A percentile compares a stretch with the other conserved stretches of the same genome.
Conservation (phyloP, 2,797 vertebrate species). For the Lemur catta region DNA sequence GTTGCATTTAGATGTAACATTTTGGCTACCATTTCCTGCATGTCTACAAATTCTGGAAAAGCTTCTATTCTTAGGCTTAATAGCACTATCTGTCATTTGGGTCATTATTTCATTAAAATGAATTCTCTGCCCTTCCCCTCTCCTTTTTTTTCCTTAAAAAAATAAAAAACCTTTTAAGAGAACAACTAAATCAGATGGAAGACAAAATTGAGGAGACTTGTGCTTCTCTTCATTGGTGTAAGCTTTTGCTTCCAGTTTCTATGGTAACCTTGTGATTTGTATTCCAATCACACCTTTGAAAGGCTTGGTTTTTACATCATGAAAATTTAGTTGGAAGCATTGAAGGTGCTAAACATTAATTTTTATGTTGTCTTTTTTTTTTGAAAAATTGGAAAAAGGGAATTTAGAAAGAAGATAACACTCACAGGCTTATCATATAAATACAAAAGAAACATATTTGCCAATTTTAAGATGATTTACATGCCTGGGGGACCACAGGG, state of each 20-base stretch:
- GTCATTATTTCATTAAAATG: conserved; percentile 13
- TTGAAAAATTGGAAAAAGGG: not conserved
- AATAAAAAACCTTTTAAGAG: not conserved
- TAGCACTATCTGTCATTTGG: not conserved
- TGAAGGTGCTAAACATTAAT: not conserved
- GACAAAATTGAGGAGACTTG: not conserved
- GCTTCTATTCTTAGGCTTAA: not conserved
- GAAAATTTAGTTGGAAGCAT: conserved; percentile 50
- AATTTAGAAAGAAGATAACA: not conserved
- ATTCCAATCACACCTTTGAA: conserved; percentile 73
- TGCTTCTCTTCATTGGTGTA: not conserved
- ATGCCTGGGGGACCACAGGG: not conserved
- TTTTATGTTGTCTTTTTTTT: not conserved
- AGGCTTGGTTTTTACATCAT: conserved; percentile 52
- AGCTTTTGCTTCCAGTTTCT: conserved; percentile 70
- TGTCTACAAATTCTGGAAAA: conserved; percentile 27
- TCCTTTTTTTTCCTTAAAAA: not conserved
- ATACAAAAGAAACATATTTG: not conserved
- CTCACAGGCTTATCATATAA: not conserved
- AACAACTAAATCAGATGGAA: conserved; percentile 6
- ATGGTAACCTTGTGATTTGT: conserved; percentile 76
- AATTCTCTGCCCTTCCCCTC: not conserved
- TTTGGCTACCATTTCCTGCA: not conserved
- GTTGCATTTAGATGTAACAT: not conserved
- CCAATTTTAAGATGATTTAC: not conserved